Evolutionary conservation across 2,888 invertebrate genomes (phyloP).

Genomic region (Dryocosmus kuriphilus): DNA sequence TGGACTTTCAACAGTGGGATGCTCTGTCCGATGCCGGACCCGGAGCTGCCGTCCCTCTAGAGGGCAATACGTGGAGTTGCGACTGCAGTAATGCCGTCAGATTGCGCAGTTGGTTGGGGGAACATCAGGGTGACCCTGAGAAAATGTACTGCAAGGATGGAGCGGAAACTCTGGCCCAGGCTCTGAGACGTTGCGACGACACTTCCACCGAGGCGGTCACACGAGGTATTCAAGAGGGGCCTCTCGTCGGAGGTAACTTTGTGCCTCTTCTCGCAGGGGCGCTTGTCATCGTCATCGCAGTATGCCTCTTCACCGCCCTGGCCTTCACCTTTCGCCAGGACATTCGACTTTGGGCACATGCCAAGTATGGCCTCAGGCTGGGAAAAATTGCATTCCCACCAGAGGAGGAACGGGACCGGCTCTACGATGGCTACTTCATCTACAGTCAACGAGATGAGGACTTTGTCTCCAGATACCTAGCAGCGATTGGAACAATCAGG

Average conservation of each 20-base stretch:
- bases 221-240: constrained; percentile 82
- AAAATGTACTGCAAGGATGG: constrained; percentile 84
- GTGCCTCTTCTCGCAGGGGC: constrained; percentile 87
- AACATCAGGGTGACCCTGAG: constrained; percentile 84
- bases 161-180: constrained; percentile 79
- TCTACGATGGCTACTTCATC: constrained; percentile 91
- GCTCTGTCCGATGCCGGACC: constrained; percentile 80
- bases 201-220: constrained; percentile 84
- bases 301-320: constrained; percentile 84
- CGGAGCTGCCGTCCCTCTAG: constrained; percentile 84
- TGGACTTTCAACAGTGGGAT: constrained; percentile 86
- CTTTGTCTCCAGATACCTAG: constrained; percentile 84
- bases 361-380: constrained; percentile 87
- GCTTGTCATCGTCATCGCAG: constrained; percentile 84
- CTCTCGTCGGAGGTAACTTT: constrained; percentile 85
- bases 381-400: constrained; percentile 72
- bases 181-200: constrained; percentile 82
- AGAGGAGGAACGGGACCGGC: constrained; percentile 80
- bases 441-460: constrained; percentile 90
- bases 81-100: constrained; percentile 86
- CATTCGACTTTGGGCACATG: constrained; percentile 88
- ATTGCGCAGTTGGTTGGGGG: constrained; percentile 85
- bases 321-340: constrained; percentile 88
- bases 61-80: constrained; percentile 91
- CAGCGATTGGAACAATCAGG: constrained; percentile 86